A percentile compares a stretch with the other conserved stretches of the same genome.
These are phyloP conservation scores for Quadroppia sp. DNA, from an alignment of 2,888 invertebrate genomes.

Conservation along the genomic window DNA sequence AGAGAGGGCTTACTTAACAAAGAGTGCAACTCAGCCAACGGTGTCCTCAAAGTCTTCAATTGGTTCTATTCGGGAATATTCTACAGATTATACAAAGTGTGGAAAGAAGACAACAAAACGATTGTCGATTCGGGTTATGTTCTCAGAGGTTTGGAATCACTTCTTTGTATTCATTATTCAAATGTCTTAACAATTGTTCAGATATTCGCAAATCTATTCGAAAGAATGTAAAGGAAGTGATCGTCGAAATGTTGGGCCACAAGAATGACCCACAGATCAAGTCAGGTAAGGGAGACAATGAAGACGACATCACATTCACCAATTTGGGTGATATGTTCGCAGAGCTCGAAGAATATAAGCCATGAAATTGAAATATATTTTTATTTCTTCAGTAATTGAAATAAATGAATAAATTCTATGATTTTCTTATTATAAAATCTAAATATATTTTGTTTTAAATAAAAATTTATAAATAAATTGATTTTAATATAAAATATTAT, in stretches of 20 bases:
- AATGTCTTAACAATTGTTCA: background rate
- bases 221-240: conserved; percentile 23
- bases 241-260: conserved; percentile 6
- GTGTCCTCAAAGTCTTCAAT: conserved; percentile 55
- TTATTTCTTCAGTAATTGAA: background rate
- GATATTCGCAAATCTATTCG: conserved; percentile 30
- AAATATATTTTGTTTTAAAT: background rate
- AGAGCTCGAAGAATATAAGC: conserved; percentile 24
- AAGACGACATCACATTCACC: conserved; percentile 19
- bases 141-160: conserved; percentile 54
- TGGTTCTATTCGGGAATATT: conserved; percentile 56
- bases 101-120: conserved; percentile 56
- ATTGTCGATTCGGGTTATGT: conserved; percentile 58
- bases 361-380: background rate
- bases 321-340: conserved; percentile 38
- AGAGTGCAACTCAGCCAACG: conserved; percentile 54
- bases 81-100: conserved; percentile 54
- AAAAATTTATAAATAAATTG: background rate
- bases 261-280: background rate
- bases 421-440: background rate
- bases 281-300: background rate
- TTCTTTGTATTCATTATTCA: background rate
- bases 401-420: background rate
- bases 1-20: conserved; percentile 57
- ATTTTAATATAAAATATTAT: too few relatives aligned